phyloP scores from a whole-genome alignment of 1,140 invertebrate genomes.

The Forficula auricularia region DNA sequence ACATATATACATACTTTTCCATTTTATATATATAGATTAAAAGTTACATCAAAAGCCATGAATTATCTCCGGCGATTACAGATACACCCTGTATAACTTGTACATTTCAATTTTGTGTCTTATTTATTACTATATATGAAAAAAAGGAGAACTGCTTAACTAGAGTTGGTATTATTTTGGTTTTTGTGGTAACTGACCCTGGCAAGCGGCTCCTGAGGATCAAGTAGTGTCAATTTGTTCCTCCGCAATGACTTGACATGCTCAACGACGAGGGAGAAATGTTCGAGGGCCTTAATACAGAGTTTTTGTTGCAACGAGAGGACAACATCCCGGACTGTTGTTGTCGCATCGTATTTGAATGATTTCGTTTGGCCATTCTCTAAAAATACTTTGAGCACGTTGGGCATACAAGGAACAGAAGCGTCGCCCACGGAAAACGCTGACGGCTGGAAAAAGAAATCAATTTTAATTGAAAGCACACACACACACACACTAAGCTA shows the following conservation, averaged over 20 bases:
- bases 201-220: conserved; percentile 64
- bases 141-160: too few relatives aligned
- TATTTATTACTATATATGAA: too few relatives aligned
- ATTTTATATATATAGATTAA: too few relatives aligned
- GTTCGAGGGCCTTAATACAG: conserved; percentile 56
- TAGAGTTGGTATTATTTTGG: too few relatives aligned
- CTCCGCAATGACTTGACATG: conserved; percentile 71
- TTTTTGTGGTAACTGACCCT: too few relatives aligned
- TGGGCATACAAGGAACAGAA: conserved; percentile 73
- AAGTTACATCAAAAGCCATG: too few relatives aligned
- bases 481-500: background rate
- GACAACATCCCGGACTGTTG: conserved; percentile 74
- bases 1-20: too few relatives aligned
- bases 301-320: conserved; percentile 70
- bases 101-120: too few relatives aligned
- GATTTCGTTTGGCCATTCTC: conserved; percentile 92
- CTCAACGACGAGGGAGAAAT: conserved; percentile 77
- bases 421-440: conserved; percentile 54
- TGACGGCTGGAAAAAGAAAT: conserved; percentile 46
- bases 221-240: conserved; percentile 66
- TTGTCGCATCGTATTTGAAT: conserved; percentile 85
- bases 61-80: too few relatives aligned
- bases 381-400: conserved; percentile 80
- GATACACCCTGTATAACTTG: too few relatives aligned
- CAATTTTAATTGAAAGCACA: background rate